Percentiles rank a stretch among this genome's conserved stretches.
Conservation (phyloP, 2,113 vertebrate genomes). For the Regulus satrapa region DNA sequence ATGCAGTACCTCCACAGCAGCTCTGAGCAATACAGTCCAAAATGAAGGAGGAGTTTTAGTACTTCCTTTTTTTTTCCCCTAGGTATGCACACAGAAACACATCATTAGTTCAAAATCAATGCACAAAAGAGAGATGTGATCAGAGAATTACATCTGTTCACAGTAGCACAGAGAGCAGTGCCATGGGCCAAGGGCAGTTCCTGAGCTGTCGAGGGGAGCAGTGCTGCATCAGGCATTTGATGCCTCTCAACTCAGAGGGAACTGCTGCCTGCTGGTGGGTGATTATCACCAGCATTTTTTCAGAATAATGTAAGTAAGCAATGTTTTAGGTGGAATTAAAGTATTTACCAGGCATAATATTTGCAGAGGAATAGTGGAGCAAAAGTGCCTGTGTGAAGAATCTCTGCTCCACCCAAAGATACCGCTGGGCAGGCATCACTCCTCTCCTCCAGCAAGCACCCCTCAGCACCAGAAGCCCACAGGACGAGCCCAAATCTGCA, state of each 20-base stretch:
- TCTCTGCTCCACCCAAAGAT: background rate
- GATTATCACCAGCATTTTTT: background rate
- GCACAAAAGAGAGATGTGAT: slow-evolving; percentile 30
- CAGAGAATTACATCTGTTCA: slow-evolving; percentile 8
- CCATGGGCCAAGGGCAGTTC: background rate
- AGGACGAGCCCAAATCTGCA: fast-evolving
- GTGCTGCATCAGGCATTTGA: background rate
- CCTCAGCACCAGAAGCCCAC: background rate
- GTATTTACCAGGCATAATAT: background rate
- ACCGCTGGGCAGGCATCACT: background rate
- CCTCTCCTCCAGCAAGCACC: background rate
- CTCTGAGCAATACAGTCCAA: background rate
- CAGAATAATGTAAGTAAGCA: background rate
- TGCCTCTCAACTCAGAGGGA: background rate
- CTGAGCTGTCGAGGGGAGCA: background rate
- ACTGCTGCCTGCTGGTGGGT: background rate
- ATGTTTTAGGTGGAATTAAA: background rate
- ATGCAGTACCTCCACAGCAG: background rate
- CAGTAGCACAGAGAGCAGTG: background rate
- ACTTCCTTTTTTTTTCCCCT: background rate
- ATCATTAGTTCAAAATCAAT: slow-evolving; percentile 30
- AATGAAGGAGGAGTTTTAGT: background rate
- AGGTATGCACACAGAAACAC: background rate
- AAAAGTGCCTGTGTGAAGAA: background rate
- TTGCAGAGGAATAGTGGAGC: background rate